These are phyloP conservation scores for Pitta sordida DNA, from an alignment of 2,113 vertebrate genomes.

Conservation along the genomic window DNA sequence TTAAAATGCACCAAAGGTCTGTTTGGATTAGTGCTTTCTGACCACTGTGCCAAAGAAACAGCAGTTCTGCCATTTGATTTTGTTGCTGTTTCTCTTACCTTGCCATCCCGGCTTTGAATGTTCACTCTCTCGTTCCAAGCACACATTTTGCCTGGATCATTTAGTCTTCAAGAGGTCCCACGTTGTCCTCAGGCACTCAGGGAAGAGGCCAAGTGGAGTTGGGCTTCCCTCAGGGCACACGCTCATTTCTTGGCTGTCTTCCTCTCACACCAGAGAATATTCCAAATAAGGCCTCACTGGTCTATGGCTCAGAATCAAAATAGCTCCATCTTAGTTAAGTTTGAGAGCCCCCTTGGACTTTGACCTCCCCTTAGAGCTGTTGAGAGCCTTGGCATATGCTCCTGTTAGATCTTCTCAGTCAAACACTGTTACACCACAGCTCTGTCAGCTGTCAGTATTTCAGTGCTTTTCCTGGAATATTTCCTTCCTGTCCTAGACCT, in stretches of 20 bases:
- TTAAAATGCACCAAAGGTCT: background rate
- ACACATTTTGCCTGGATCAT: background rate
- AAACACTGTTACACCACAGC: background rate
- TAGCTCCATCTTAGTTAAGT: background rate
- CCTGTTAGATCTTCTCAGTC: background rate
- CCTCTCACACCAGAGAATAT: background rate
- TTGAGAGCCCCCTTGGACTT: conserved; percentile 6
- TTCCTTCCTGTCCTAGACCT: background rate
- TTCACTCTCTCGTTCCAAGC: background rate
- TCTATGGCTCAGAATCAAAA: conserved; percentile 5
- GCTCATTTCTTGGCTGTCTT: background rate
- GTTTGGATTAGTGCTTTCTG: background rate
- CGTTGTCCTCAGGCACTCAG: background rate
- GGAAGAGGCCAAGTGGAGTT: background rate
- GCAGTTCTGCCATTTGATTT: background rate
- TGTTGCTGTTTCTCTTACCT: background rate
- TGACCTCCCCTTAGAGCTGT: background rate
- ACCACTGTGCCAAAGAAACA: background rate
- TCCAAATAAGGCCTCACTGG: conserved; percentile 6
- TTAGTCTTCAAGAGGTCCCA: background rate
- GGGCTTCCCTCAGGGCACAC: background rate
- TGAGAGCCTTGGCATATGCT: background rate
- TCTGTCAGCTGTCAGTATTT: background rate
- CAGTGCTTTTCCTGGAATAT: background rate
- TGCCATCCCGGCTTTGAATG: background rate